Percentiles rank a stretch among this genome's conserved stretches.
These are phyloP conservation scores for Octonoba sinensis DNA, from an alignment of 2,888 invertebrate species.

Conservation along the genomic window DNA sequence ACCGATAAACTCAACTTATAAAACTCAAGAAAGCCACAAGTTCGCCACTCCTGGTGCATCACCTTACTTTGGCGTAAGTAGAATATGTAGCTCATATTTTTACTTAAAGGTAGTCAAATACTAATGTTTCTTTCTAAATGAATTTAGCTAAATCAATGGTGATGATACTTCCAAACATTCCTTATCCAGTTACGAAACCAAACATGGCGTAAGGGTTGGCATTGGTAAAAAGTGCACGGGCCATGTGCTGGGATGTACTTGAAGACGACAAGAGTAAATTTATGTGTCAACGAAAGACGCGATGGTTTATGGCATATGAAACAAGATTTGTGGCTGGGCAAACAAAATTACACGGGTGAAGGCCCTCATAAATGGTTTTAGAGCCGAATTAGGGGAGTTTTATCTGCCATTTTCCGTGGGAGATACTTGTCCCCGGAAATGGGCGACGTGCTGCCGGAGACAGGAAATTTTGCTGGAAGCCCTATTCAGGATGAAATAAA, in stretches of 20 bases:
- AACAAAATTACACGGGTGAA: slow-evolving; percentile 4
- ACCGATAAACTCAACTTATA: too few relatives aligned
- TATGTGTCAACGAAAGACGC: background rate
- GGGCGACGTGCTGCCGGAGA: background rate
- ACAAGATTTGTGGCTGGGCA: background rate
- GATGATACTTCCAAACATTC: too few relatives aligned
- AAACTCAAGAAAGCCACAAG: too few relatives aligned
- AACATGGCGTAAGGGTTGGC: background rate
- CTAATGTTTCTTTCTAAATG: too few relatives aligned
- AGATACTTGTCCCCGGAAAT: background rate
- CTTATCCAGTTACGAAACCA: background rate
- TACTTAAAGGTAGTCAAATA: too few relatives aligned
- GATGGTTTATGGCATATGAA: slow-evolving; percentile 5
- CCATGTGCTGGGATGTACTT: background rate
- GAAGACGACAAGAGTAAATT: background rate
- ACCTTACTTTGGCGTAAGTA: too few relatives aligned
- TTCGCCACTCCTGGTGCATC: too few relatives aligned
- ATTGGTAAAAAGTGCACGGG: background rate
- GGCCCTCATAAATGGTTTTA: slow-evolving; percentile 3
- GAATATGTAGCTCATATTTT: too few relatives aligned
- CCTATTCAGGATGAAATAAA: too few relatives aligned
- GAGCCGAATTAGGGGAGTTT: background rate
- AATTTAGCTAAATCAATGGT: too few relatives aligned
- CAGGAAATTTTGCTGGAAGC: background rate
- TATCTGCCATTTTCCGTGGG: too few relatives aligned